phyloP scores from a whole-genome alignment of 2,113 vertebrate genomes.

The Actenoides hombroni region DNA sequence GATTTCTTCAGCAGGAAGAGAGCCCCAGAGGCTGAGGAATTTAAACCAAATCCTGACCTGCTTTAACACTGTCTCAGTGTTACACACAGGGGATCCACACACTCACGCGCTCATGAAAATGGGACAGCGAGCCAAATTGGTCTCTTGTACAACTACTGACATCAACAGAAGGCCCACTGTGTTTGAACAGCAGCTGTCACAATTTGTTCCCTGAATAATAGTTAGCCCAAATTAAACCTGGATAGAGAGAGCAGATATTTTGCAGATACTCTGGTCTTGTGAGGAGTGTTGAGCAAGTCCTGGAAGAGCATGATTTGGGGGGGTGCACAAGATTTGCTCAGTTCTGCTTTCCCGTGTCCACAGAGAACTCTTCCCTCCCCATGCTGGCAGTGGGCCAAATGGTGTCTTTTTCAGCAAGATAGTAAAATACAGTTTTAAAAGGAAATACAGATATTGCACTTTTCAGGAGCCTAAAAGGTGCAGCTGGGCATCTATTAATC shows the following conservation, averaged over 20 bases:
- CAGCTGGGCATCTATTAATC: background rate
- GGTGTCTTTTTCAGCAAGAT: background rate
- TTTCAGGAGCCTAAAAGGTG: background rate
- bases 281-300: background rate
- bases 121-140: background rate
- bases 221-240: slow-evolving; percentile 19
- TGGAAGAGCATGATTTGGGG: background rate
- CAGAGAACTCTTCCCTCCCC: background rate
- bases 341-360: background rate
- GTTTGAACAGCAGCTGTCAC: slow-evolving; percentile 46
- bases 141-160: background rate
- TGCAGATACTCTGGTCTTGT: background rate
- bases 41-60: slow-evolving; percentile 46
- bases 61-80: background rate
- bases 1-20: background rate
- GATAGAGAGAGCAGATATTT: background rate
- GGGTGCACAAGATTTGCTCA: background rate
- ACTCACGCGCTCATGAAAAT: slow-evolving; percentile 1
- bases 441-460: background rate
- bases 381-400: background rate
- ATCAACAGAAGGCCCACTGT: slow-evolving; percentile 22
- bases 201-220: slow-evolving; percentile 30
- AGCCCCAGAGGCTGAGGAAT: background rate
- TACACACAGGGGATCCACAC: background rate
- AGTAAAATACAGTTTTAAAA: slow-evolving; percentile 4